Conservation (phyloP, 2,888 invertebrate genomes). For the Cecidostiba fungosa region DNA sequence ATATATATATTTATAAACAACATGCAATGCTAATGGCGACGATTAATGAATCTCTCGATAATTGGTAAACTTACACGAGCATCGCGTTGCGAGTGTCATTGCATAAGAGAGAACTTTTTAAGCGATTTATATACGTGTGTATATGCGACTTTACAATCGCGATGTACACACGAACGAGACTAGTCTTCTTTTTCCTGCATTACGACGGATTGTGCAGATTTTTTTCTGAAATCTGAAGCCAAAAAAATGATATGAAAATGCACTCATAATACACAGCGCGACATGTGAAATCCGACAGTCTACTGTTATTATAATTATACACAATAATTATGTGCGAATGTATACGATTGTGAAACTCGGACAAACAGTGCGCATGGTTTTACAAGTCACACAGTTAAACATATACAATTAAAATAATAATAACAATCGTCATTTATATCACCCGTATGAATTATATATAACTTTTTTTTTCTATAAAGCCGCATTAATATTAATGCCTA, state of each 20-base stretch:
- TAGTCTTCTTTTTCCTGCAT: neutral
- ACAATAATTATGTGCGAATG: neutral
- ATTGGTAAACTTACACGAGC: neutral
- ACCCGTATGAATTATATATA: neutral
- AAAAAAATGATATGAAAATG: neutral
- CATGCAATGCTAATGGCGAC: neutral
- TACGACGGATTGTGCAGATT: neutral
- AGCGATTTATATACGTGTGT: neutral
- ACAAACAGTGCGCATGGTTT: neutral
- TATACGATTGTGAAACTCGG: neutral
- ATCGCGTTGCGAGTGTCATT: neutral
- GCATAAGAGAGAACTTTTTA: neutral
- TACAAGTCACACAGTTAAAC: neutral
- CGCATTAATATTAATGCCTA: neutral
- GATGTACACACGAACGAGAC: neutral
- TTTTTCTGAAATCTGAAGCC: neutral
- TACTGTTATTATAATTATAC: slow-evolving; percentile 4
- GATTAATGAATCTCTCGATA: neutral
- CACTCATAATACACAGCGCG: neutral
- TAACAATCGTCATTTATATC: neutral
- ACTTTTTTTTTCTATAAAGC: neutral
- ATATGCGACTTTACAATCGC: neutral
- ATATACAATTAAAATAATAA: slow-evolving; percentile 2
- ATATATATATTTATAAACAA: no score
- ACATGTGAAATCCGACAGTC: neutral